Conservation (phyloP, 2,797 vertebrate species). For the Sebastes minor region DNA sequence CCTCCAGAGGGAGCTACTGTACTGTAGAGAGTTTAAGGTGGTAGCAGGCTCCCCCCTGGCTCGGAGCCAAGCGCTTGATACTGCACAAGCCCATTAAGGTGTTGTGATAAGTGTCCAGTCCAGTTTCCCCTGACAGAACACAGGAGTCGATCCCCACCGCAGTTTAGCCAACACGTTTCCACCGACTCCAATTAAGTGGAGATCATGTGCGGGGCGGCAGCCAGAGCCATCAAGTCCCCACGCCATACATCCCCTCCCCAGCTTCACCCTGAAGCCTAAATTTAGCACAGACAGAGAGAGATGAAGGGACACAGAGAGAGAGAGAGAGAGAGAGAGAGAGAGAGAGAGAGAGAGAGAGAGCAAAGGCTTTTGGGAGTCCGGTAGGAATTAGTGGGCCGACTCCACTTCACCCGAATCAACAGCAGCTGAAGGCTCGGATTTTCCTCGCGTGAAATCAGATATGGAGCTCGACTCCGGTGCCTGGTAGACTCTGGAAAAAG, state of each 20-base stretch:
- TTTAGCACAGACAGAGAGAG: constrained; percentile 66
- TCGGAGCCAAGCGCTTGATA: constrained; percentile 59
- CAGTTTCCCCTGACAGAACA: constrained; percentile 75
- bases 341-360: constrained; percentile 4
- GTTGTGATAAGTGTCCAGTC: constrained; percentile 81
- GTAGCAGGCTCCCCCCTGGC: constrained; percentile 53
- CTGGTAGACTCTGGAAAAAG: constrained; percentile 81
- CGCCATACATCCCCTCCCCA: constrained; percentile 35
- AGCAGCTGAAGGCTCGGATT: constrained; percentile 79
- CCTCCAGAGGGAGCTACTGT: constrained; percentile 79
- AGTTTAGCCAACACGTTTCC: constrained; percentile 78
- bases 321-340: constrained; percentile 35
- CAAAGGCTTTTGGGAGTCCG: constrained; percentile 69
- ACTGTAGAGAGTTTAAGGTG: constrained; percentile 42
- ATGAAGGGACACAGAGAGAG: constrained; percentile 4
- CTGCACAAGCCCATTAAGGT: constrained; percentile 78
- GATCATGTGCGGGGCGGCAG: constrained; percentile 66
- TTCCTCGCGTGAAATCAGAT: constrained; percentile 82
- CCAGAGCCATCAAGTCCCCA: constrained; percentile 59
- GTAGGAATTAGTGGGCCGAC: constrained; percentile 78
- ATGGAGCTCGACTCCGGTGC: constrained; percentile 67
- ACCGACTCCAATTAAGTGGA: constrained; percentile 72
- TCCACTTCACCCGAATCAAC: constrained; percentile 81
- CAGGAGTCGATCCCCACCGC: constrained; percentile 72
- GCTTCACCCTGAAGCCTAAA: constrained; percentile 66